These are phyloP conservation scores for Pogonognathellus flavescens DNA, from an alignment of 1,140 invertebrate genomes.

Conservation along the genomic window DNA sequence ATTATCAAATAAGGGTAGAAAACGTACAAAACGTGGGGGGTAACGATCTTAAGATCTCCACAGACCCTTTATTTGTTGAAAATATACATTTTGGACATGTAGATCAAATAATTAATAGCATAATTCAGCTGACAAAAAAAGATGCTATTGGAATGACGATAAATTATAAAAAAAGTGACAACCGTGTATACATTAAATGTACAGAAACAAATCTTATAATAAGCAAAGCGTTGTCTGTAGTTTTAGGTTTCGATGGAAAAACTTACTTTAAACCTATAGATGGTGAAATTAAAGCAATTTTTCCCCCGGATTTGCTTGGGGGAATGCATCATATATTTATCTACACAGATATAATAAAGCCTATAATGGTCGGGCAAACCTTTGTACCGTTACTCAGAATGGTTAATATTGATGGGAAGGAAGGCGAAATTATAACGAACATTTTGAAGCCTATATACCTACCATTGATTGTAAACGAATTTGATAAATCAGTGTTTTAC, in stretches of 20 bases:
- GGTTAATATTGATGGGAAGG: background rate
- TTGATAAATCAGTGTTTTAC: background rate
- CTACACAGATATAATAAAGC: background rate
- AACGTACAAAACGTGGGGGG: background rate
- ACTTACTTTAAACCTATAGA: background rate
- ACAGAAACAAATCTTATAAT: background rate
- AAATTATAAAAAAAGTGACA: background rate
- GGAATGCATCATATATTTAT: conserved; percentile 4
- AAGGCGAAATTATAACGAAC: background rate
- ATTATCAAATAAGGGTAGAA: background rate
- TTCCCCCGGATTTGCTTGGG: background rate
- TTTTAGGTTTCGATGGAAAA: background rate
- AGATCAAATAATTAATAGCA: background rate
- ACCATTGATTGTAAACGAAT: background rate
- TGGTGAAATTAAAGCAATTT: background rate
- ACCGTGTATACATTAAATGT: background rate
- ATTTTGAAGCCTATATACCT: background rate
- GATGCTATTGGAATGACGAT: background rate
- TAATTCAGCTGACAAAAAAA: background rate
- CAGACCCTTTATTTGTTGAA: too few relatives aligned
- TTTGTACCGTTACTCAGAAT: background rate
- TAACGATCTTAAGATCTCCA: too few relatives aligned
- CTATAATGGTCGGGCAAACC: background rate
- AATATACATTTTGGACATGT: background rate
- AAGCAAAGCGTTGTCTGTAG: background rate